Percentiles rank a stretch among this genome's conserved stretches.
phyloP scores from a whole-genome alignment of 2,113 vertebrate genomes.

The Silurus meridionalis region DNA sequence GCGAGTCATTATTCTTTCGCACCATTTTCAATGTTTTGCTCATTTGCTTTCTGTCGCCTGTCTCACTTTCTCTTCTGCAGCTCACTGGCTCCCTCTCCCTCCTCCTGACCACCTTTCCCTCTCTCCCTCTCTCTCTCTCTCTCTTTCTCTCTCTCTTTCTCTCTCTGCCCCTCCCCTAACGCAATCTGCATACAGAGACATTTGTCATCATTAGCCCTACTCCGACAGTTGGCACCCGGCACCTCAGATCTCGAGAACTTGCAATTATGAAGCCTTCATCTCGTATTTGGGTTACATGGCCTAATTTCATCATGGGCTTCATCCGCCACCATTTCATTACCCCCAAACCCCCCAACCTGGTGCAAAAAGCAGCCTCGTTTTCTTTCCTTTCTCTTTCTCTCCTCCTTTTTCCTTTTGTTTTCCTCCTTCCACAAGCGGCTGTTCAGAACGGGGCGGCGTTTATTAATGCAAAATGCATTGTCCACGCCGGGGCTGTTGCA shows the following conservation, averaged over 20 bases:
- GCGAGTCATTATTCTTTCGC: conserved; percentile 13
- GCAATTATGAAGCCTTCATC: conserved; percentile 86
- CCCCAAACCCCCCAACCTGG: conserved; percentile 47
- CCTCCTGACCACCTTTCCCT: conserved; percentile 45
- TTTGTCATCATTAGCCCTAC: conserved; percentile 99
- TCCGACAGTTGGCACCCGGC: conserved; percentile 98
- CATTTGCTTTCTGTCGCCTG: conserved; percentile 33
- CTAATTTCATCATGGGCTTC: conserved; percentile 74
- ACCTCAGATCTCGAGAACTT: conserved; percentile 91
- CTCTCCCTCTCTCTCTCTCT: conserved; percentile 37
- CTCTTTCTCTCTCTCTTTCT: conserved; percentile 42
- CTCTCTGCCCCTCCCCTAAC: conserved; percentile 67
- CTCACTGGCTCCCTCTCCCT: conserved; percentile 58
- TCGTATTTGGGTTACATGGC: conserved; percentile 79
- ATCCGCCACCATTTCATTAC: conserved; percentile 71
- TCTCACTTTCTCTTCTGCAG: conserved; percentile 32
- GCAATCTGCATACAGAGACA: conserved; percentile 97
- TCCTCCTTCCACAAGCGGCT: conserved; percentile 31
- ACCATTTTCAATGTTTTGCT: neutral
- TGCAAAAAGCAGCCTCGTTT: conserved; percentile 23
- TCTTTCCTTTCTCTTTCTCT: neutral
- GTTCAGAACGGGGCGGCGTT: conserved; percentile 38
- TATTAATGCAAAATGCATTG: conserved; percentile 61
- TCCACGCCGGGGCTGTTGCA: conserved; percentile 52
- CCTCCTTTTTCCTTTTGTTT: conserved; percentile 51